Evolutionary conservation across 2,113 vertebrate species (phyloP), one percentile per base, ranked within the genome.

Genomic region (Grantiella picta): DNA sequence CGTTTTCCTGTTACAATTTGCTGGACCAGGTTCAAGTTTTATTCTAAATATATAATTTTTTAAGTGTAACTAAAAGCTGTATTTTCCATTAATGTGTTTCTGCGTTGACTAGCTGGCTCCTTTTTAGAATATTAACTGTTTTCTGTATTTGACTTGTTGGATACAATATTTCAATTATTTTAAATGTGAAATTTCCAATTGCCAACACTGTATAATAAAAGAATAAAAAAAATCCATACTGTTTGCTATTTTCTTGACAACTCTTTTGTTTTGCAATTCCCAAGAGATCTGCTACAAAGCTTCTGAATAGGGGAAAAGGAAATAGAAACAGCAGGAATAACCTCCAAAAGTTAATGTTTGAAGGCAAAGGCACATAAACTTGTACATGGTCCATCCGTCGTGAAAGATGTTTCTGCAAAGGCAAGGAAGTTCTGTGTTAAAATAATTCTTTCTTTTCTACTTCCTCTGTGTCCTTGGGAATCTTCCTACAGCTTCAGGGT

Each of bases 91-190:
- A 96, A 96, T 98, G 98, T 98, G 98, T 98, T 98, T 98, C 98
- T 97, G 95, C 97, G 20, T 97, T 98, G 96, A 98, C 96, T 97
- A 98, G 96, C 86, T 97, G 96, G 89, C 89, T 96, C 96, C 97
- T 96, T 96, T 96, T 96, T 98, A 98, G 94, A 96, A 98, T 98
- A 98, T 98, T 98, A 97, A 98, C 97, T 98, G 97, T 98, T 98
- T 96, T 98, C 98, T 98, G 98, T 98, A 97, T 98, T 98, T 98
- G 96, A 97, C 96, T 98, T 96, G 98, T 98, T 98, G 98, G 98
- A 98, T 98, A 98, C 98, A 95, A 98, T 98, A 92, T 92, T 97
- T 98, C 97, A 85, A 95, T 96, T 92, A 96, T 97, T 97, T 96
- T 94, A 96, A 97, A 97, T 96, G 94, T 96, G 95, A 95, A 95